Conservation (phyloP, 2,113 vertebrate genomes). For the Menura novaehollandiae region DNA sequence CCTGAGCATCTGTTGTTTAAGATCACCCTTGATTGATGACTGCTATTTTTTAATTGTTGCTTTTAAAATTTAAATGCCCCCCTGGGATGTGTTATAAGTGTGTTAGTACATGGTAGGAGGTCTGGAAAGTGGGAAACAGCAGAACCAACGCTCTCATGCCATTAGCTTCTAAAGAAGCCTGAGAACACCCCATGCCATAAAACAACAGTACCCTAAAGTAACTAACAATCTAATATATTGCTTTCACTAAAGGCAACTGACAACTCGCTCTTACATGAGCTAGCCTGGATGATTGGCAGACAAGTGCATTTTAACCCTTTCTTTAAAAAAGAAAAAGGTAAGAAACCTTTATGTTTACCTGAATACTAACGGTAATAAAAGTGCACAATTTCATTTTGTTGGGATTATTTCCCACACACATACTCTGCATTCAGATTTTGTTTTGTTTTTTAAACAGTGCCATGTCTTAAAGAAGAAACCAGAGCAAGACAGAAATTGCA, state of each 20-base stretch:
- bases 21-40: constrained; percentile 77
- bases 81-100: constrained; percentile 77
- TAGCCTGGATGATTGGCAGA: constrained; percentile 30
- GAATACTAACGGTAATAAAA: neutral
- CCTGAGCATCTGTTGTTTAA: constrained; percentile 75
- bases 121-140: constrained; percentile 69
- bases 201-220: constrained; percentile 59
- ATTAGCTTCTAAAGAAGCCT: constrained; percentile 46
- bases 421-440: neutral
- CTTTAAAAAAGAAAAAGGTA: neutral
- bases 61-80: constrained; percentile 80
- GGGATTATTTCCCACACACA: neutral
- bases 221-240: constrained; percentile 48
- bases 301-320: constrained; percentile 7
- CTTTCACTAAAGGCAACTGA: constrained; percentile 54
- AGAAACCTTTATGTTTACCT: neutral
- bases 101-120: constrained; percentile 72
- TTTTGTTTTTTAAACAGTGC: neutral
- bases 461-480: neutral
- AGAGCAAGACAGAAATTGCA: neutral
- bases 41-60: constrained; percentile 82
- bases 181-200: constrained; percentile 46
- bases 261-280: constrained; percentile 5
- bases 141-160: constrained; percentile 56
- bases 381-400: neutral